Percentiles rank a stretch among this genome's conserved stretches.
These are phyloP conservation scores for Elysia crispata DNA, from an alignment of 2,888 invertebrate genomes.

Conservation along the genomic window DNA sequence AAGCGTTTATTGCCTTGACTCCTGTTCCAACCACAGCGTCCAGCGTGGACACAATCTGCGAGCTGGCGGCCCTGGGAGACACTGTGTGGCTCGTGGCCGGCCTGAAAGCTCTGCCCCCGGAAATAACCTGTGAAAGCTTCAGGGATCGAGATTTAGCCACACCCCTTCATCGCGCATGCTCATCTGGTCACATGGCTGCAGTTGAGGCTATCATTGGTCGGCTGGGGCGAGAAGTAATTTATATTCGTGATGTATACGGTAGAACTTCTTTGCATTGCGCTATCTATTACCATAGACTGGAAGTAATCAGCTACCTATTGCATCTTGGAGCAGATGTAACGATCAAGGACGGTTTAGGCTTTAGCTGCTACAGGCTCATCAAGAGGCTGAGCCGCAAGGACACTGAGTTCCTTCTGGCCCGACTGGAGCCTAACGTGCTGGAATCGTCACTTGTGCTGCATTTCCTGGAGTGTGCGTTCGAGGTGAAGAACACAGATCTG, in stretches of 20 bases:
- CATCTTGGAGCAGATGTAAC: constrained; percentile 54
- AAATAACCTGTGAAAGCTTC: constrained; percentile 40
- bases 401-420: constrained; percentile 47
- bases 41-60: constrained; percentile 42
- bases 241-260: constrained; percentile 48
- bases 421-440: constrained; percentile 49
- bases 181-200: constrained; percentile 52
- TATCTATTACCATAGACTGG: constrained; percentile 39
- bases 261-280: constrained; percentile 56
- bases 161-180: constrained; percentile 57
- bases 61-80: constrained; percentile 50
- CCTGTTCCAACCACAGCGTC: background rate
- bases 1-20: too few species aligned
- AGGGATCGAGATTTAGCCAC: constrained; percentile 52
- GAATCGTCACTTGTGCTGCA: constrained; percentile 48
- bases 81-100: constrained; percentile 35
- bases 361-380: constrained; percentile 53
- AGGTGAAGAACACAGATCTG: constrained; percentile 28
- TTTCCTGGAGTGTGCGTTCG: constrained; percentile 42
- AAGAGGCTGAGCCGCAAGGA: constrained; percentile 40
- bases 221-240: constrained; percentile 53
- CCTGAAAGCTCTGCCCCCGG: constrained; percentile 41
- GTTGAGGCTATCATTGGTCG: constrained; percentile 54
- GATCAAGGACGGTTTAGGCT: constrained; percentile 50
- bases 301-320: constrained; percentile 53